phyloP scores from a whole-genome alignment of 2,797 vertebrate genomes.

The Chlorospingus flavigularis region DNA sequence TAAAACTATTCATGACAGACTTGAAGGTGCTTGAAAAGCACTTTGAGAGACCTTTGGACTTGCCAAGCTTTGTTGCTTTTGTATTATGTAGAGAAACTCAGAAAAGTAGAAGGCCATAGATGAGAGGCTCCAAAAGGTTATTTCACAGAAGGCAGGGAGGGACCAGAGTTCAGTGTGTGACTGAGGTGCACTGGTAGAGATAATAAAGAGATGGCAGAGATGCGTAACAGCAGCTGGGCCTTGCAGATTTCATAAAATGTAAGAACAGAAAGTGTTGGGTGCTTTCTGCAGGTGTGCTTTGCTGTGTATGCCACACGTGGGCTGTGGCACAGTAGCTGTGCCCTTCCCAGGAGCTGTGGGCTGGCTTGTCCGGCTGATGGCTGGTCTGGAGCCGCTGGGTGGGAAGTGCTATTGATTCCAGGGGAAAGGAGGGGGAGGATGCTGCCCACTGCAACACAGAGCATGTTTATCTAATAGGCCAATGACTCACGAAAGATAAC shows the following conservation, averaged over 20 bases:
- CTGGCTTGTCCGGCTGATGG: not conserved
- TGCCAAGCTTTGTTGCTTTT: slow-evolving; percentile 1
- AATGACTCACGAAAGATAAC: slow-evolving; percentile 22
- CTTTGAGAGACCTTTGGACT: slow-evolving; percentile 17
- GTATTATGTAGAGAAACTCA: not conserved
- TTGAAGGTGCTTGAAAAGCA: slow-evolving; percentile 25
- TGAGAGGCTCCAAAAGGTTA: slow-evolving; percentile 26
- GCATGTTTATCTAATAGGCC: slow-evolving; percentile 12
- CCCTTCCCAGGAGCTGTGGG: not conserved
- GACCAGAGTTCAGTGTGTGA: slow-evolving; percentile 3
- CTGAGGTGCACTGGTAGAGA: not conserved
- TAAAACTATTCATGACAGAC: not conserved
- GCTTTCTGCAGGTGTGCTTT: not conserved
- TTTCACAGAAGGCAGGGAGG: slow-evolving; percentile 9
- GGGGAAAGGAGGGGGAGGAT: not conserved
- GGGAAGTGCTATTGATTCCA: not conserved
- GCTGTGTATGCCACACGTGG: not conserved
- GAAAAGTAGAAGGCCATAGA: not conserved
- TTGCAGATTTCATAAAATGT: slow-evolving; percentile 1
- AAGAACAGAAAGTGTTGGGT: not conserved
- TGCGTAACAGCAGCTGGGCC: not conserved
- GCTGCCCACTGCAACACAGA: slow-evolving; percentile 18
- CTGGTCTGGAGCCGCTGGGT: not conserved
- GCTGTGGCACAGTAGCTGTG: not conserved
- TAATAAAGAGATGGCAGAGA: slow-evolving; percentile 12